Evolutionary conservation across 2,797 vertebrate genomes (phyloP).

Genomic region (Anguilla anguilla): DNA sequence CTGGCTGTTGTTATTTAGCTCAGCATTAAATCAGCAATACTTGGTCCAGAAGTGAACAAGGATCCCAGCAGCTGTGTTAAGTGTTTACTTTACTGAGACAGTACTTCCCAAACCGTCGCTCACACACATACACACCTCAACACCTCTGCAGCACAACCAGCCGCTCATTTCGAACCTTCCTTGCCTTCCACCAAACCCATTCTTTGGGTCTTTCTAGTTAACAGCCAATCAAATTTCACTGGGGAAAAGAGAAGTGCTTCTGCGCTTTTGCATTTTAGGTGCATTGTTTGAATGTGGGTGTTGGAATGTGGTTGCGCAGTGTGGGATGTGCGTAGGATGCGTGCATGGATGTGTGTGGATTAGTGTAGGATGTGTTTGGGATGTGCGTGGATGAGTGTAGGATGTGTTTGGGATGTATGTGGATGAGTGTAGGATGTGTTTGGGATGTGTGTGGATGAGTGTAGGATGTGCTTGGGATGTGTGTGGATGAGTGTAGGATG

Average conservation of each 20-base stretch:
- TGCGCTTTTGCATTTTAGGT: slow-evolving; percentile 30
- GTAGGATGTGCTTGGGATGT: too few species aligned
- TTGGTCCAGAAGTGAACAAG: neutral
- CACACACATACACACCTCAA: neutral
- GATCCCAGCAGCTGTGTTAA: neutral
- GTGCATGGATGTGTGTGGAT: neutral
- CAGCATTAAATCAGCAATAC: neutral
- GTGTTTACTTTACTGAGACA: neutral
- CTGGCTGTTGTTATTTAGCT: neutral
- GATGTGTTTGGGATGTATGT: too few species aligned
- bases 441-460: too few species aligned
- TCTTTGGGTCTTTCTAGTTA: neutral
- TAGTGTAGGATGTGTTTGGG: too few species aligned
- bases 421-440: too few species aligned
- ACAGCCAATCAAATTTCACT: neutral
- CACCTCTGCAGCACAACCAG: neutral
- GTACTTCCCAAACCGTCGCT: neutral
- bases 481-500: neutral
- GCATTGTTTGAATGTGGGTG: neutral
- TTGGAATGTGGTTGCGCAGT: neutral
- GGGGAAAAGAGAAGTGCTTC: neutral
- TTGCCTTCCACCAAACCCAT: neutral
- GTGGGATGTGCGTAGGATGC: neutral
- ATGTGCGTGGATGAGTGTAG: too few species aligned
- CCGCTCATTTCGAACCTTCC: neutral